Evolutionary conservation across 2,797 vertebrate genomes (phyloP).

Genomic region (Sphenopsis melanotis): DNA sequence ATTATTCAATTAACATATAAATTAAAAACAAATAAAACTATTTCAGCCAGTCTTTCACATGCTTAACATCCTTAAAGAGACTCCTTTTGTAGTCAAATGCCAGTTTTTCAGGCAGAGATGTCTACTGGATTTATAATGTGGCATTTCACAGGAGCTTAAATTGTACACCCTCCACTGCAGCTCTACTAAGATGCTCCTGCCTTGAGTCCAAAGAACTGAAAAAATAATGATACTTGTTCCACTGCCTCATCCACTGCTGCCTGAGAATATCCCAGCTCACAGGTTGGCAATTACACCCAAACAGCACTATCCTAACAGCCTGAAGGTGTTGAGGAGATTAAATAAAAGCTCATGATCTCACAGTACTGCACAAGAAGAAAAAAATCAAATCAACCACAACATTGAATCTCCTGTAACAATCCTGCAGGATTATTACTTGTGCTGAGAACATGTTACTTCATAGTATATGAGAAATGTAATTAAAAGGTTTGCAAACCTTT

Average conservation of each 20-base stretch:
- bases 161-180: neutral
- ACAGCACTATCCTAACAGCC: neutral
- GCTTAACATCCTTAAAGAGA: neutral
- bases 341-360: neutral
- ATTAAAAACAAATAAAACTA: neutral
- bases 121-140: neutral
- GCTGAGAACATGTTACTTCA: neutral
- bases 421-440: neutral
- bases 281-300: neutral
- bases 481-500: neutral
- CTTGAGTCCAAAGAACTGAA: neutral
- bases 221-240: neutral
- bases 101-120: neutral
- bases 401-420: neutral
- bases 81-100: neutral
- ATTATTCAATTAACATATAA: neutral
- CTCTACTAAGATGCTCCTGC: neutral
- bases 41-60: neutral
- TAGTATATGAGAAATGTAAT: neutral
- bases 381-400: neutral
- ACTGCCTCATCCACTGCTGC: neutral
- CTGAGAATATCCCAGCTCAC: neutral
- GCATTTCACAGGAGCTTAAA: neutral
- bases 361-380: neutral
- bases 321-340: neutral